Evolutionary conservation across 2,797 vertebrate genomes (phyloP).

Genomic region (Spinus pinus): DNA sequence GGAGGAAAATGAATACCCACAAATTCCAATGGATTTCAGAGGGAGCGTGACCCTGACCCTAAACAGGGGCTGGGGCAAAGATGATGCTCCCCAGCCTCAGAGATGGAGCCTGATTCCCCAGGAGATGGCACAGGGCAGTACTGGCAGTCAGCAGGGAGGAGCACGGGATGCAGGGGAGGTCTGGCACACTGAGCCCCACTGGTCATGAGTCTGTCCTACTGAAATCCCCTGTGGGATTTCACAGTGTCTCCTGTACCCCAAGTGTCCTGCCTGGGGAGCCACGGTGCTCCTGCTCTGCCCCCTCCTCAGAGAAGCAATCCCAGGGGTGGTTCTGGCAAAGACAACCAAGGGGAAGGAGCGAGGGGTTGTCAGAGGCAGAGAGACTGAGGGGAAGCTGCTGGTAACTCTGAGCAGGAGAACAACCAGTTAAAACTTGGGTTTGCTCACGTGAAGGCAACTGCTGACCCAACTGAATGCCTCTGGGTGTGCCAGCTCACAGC

Average conservation of each 20-base stretch:
- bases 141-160: neutral
- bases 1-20: neutral
- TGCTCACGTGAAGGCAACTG: neutral
- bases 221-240: neutral
- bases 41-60: neutral
- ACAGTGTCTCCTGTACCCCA: neutral
- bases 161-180: neutral
- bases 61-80: neutral
- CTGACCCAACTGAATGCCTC: slow-evolving; percentile 9
- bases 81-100: neutral
- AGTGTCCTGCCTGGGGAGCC: rapidly evolving
- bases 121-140: neutral
- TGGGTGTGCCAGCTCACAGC: neutral
- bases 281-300: neutral
- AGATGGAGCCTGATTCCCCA: neutral
- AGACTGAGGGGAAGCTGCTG: neutral
- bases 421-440: neutral
- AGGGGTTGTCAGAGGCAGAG: neutral
- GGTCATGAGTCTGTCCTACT: neutral
- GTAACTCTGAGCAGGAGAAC: neutral
- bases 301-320: neutral
- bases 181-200: neutral
- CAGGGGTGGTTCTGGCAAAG: neutral
- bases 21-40: neutral
- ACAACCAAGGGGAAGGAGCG: rapidly evolving